Conservation (phyloP, 64 coral and sea anemone genomes). For the Hydrozoanthus tunicans region DNA sequence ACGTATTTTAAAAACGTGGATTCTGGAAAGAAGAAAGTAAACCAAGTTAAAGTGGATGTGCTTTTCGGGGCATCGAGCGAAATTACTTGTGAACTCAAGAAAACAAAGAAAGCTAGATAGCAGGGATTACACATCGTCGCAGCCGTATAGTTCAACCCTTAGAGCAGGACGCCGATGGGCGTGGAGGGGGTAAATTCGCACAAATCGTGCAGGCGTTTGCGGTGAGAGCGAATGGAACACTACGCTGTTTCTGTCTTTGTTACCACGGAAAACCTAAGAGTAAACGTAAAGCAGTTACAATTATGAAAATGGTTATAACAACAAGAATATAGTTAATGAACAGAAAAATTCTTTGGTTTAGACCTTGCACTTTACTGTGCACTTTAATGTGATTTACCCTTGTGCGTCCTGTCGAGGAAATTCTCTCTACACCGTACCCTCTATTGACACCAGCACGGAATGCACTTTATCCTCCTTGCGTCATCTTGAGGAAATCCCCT, state of each 20-base stretch:
- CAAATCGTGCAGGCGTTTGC: neutral
- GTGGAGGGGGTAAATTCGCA: neutral
- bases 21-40: too few species aligned
- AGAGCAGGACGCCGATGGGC: neutral
- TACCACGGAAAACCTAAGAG: slow-evolving; percentile 1
- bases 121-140: neutral
- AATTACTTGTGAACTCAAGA: too few species aligned
- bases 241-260: slow-evolving; percentile 12
- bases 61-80: too few species aligned
- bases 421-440: too few species aligned
- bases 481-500: too few species aligned
- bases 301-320: neutral
- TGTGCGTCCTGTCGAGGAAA: too few species aligned
- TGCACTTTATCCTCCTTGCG: too few species aligned
- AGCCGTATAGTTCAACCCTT: slow-evolving; percentile 23
- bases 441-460: too few species aligned
- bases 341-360: neutral
- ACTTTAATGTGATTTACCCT: neutral
- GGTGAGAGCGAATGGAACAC: slow-evolving; percentile 28
- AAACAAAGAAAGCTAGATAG: neutral
- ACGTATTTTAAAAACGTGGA: too few species aligned
- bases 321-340: neutral
- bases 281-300: neutral
- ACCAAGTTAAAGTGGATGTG: too few species aligned
- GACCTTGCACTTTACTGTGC: neutral